Conservation (phyloP, 2,888 invertebrate genomes). For the Chloroclysta siterata region DNA sequence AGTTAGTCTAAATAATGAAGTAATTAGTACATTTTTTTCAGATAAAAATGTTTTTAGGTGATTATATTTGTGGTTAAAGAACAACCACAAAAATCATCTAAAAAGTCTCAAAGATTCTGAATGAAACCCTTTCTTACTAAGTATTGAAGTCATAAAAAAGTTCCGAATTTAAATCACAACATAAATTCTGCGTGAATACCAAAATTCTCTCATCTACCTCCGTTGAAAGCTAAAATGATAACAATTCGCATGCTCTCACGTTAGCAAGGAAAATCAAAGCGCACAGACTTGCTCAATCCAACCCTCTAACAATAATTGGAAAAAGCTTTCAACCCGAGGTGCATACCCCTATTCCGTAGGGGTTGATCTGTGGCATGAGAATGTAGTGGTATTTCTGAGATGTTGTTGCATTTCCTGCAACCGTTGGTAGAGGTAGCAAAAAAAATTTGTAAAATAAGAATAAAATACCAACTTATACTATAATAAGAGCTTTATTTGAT, state of each 20-base stretch:
- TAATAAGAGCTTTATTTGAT: no score
- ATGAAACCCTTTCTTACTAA: neutral
- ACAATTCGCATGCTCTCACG: slow-evolving; percentile 35
- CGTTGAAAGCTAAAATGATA: slow-evolving; percentile 26
- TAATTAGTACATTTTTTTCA: no score
- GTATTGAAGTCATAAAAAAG: neutral
- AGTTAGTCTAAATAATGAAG: no score
- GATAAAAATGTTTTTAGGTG: no score
- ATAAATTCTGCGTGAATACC: slow-evolving; percentile 20
- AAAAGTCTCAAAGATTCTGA: neutral
- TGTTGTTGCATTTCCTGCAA: slow-evolving; percentile 74
- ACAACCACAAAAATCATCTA: neutral
- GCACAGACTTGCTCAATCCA: slow-evolving; percentile 26
- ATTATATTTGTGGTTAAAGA: no score
- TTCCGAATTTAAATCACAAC: slow-evolving; percentile 15
- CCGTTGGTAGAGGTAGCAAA: slow-evolving; percentile 60
- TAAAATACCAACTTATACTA: neutral
- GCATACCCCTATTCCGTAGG: slow-evolving; percentile 46
- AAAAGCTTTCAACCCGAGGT: slow-evolving; percentile 61
- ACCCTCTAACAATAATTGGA: slow-evolving; percentile 54
- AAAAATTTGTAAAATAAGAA: slow-evolving; percentile 17
- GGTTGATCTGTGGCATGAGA: slow-evolving; percentile 58
- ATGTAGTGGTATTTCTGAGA: slow-evolving; percentile 62
- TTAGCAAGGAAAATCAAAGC: slow-evolving; percentile 36
- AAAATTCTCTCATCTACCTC: slow-evolving; percentile 16